Evolutionary conservation across 2,113 vertebrate species (phyloP), one percentile per base, ranked within the genome.

Genomic region (Rhagologus leucostigma): DNA sequence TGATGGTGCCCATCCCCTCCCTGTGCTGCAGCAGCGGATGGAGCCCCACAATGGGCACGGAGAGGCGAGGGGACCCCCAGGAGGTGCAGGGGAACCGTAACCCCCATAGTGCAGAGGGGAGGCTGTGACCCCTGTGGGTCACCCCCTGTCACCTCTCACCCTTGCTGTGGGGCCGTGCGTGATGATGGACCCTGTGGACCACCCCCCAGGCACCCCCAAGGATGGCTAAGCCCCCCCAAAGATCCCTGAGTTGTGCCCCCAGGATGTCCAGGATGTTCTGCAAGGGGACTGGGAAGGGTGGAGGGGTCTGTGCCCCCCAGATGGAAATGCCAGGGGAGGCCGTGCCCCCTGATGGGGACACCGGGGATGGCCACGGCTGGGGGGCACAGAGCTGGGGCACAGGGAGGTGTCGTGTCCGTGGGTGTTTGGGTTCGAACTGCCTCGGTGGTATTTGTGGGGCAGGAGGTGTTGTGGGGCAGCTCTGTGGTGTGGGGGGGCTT

Each of bases 391-490:
- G 29, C 4, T 22, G 69, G 69, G 59, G 33, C 16, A 7, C 39
- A 17, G 35, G 35, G 13, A 32, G 26, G 55, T 8, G 0, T 3
- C 1, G 1, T 22, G 57, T 11, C 39, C 1, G 4, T 19, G 81
- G 11, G 37, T 23, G 42, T 44, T 29, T 8, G 41, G 18, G 13
- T 35, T 52, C 44, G 50, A 17, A 3, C 33, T 26, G 74, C 39
- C 8, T 16, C 1, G 4, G 13, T 3, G 6, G 21, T 13, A 0
- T 16, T 8, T 15, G 6, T 57, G 64, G 44, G 84, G 42, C 55
- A 11, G 42, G 49, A 44, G 33, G 23, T 11, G 14, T 5, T 42
- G 37, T 22, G 47, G 29, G 44, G 63, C 26, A 24, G 15, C 37
- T 74, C 30, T 35, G 42, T 20, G 16, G 3, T 9, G 39, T 18